Conservation (phyloP, 2,797 vertebrate genomes). For the Manis crassicaudata region DNA sequence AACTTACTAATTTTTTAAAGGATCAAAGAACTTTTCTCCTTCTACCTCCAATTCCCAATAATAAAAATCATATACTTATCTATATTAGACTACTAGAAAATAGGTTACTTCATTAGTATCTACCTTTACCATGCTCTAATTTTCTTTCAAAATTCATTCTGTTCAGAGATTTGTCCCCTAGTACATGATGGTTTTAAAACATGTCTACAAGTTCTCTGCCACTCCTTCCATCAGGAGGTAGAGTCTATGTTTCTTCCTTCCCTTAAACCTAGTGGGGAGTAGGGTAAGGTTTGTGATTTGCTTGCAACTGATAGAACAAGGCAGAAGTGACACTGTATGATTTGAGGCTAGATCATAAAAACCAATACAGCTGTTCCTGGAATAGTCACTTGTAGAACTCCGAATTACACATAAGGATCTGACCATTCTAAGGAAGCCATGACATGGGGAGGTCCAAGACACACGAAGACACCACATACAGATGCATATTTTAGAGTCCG, state of each 20-base stretch:
- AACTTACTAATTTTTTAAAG: conserved; percentile 37
- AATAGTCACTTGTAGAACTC: background rate
- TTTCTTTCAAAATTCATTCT: background rate
- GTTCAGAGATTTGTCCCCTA: background rate
- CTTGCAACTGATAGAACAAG: background rate
- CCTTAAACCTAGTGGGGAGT: background rate
- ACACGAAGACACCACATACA: background rate
- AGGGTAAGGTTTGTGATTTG: background rate
- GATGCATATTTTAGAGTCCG: background rate
- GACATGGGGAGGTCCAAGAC: background rate
- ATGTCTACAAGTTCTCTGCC: background rate
- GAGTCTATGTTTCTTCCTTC: background rate
- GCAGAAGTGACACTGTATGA: background rate
- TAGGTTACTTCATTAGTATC: background rate
- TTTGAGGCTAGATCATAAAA: background rate
- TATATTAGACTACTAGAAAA: conserved; percentile 1
- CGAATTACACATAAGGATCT: background rate
- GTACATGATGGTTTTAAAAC: background rate
- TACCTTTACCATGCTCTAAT: background rate
- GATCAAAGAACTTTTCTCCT: conserved; percentile 23
- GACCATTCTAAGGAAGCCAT: background rate
- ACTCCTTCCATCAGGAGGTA: background rate
- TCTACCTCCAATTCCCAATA: background rate
- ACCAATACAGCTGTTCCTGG: background rate
- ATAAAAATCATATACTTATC: background rate